Evolutionary conservation across 2,113 vertebrate genomes (phyloP), one percentile per base, ranked within the genome.

Genomic region (Pagrus major): DNA sequence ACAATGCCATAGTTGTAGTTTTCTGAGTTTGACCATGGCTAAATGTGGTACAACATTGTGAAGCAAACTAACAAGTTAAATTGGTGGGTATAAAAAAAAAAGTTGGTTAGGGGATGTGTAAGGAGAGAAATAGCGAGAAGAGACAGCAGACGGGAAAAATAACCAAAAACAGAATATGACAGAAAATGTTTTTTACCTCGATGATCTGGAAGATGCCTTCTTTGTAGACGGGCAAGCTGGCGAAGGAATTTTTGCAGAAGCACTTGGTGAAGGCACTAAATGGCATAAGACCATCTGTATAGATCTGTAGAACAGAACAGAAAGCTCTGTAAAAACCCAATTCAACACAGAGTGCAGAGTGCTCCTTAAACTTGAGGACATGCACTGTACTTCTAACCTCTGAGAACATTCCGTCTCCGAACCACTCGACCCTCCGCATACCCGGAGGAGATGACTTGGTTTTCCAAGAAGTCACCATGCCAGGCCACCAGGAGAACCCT

Each of bases 401-500:
- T 0, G 97, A 99, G 89, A 96, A 97, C 90, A 97, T 97, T 76
- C 97, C 96, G 0, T 99, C 97, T 20, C 97, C 98, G 5, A 98
- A 99, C 98, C 98, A 99, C 89, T 98, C 96, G 56, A 99, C 96
- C 88, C 95, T 94, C 2, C 97, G 93, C 94, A 98, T 95, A 31
- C 94, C 95, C 0, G 91, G 75, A 2, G 92, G 94, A 0, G 94
- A 76, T 8, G 86, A 93, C 41, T 96, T 97, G 46, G 85, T 92
- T 75, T 94, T 96, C 97, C 97, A 97, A 8, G 95, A 93, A 3
- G 96, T 94, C 0, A 99, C 95, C 20, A 98, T 89, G 0, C 97
- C 98, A 0, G 98, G 98, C 97, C 98, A 99, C 96, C 95, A 97
- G 27, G 96, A 96, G 80, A 97, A 97, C 5, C 97, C 97, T 76